These are phyloP conservation scores for Heteromurus nitidus DNA, from an alignment of 2,888 invertebrate genomes.

Conservation along the genomic window DNA sequence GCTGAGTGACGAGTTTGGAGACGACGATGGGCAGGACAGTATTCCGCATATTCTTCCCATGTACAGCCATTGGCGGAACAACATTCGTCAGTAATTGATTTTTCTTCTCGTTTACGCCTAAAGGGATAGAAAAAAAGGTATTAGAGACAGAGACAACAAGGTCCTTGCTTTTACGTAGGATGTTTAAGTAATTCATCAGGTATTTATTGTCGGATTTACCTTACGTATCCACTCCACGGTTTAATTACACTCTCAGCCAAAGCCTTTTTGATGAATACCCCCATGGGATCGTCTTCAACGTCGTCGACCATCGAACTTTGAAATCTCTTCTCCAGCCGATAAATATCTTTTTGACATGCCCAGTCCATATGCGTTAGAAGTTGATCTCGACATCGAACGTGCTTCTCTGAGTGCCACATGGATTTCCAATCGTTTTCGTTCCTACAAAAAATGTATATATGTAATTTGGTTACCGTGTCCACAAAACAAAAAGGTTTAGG, in stretches of 20 bases:
- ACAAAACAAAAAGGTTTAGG: too few relatives aligned
- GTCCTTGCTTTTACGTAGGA: too few relatives aligned
- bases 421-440: constrained; percentile 80
- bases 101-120: constrained; percentile 72
- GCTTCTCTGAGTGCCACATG: constrained; percentile 80
- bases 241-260: constrained; percentile 71
- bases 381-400: constrained; percentile 79
- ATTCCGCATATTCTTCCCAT: constrained; percentile 82
- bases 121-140: too few relatives aligned
- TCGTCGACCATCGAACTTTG: constrained; percentile 2
- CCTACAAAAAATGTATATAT: constrained; percentile 75
- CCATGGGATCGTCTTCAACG: constrained; percentile 39
- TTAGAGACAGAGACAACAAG: too few relatives aligned
- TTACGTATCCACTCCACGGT: constrained; percentile 72
- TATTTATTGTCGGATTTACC: constrained; percentile 59
- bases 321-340: constrained; percentile 75
- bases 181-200: too few relatives aligned
- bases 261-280: constrained; percentile 70
- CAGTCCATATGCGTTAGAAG: constrained; percentile 79
- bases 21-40: constrained; percentile 79
- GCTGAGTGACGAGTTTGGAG: constrained; percentile 61
- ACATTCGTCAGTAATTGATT: constrained; percentile 80
- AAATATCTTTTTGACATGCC: constrained; percentile 82
- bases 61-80: constrained; percentile 79
- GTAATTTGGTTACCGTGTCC: too few relatives aligned